phyloP scores from a whole-genome alignment of 2,113 vertebrate species.

The Ceuthmochares aereus region DNA sequence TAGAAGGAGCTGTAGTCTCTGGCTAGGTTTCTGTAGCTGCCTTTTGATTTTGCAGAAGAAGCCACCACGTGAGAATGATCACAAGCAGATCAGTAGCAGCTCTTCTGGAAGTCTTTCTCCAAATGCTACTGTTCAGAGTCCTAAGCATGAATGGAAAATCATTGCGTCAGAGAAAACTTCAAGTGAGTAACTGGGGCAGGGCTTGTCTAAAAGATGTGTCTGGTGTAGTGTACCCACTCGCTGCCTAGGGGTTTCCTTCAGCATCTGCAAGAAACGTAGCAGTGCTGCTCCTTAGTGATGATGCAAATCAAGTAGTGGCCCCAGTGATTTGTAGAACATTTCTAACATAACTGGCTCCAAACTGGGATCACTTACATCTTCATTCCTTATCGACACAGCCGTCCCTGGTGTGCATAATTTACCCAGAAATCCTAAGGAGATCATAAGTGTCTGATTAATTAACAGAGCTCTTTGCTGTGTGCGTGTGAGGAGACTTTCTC shows the following conservation, averaged over 20 bases:
- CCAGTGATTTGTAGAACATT: neutral
- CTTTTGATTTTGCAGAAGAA: slow-evolving; percentile 98
- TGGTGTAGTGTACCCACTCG: neutral
- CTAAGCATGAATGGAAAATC: slow-evolving; percentile 98
- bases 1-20: slow-evolving; percentile 50
- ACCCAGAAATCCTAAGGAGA: neutral
- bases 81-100: slow-evolving; percentile 94
- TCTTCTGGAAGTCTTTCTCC: slow-evolving; percentile 91
- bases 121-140: slow-evolving; percentile 84
- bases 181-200: slow-evolving; percentile 83
- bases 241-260: neutral
- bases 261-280: neutral
- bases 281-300: neutral
- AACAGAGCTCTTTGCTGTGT: neutral
- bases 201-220: neutral
- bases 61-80: slow-evolving; percentile 92
- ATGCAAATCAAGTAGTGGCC: neutral
- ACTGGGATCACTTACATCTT: neutral
- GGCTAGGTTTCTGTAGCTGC: slow-evolving; percentile 90
- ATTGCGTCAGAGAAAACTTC: slow-evolving; percentile 97
- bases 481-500: fast-evolving
- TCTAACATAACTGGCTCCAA: neutral
- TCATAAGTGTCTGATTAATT: neutral
- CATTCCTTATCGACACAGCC: neutral
- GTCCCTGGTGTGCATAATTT: neutral